Base-by-base conservation (phyloP, 2,888 invertebrate species). In the Xanthia icteritia region DNA sequence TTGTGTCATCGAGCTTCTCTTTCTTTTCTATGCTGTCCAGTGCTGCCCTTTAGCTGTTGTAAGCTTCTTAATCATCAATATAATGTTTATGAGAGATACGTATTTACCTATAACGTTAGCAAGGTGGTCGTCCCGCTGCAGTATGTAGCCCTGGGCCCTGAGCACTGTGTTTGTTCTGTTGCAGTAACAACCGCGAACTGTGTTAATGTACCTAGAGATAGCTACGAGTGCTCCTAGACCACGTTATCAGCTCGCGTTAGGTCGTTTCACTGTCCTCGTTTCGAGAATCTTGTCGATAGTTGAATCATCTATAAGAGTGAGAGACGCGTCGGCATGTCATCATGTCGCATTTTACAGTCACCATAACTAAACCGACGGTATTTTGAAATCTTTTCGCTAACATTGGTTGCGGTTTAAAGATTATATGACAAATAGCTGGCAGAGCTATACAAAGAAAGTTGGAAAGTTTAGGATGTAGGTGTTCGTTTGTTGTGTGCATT, bases 211-310 rank as follows among this genome's bases (percentile, higher is more conserved):
- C 89, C 88, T 90, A 86, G 84, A 92, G 92, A 93, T 92, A 92
- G 90, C 90, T 91, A 86, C 86, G 90, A 92, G 91, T 92, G 90
- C 90, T 92, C 92, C 91, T 93, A 93, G 92, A 93, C 91, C 91
- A 86, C 90, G 93, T 95, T 96, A 96, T 95, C 95, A 92, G 92
- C 88, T 92, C 91, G 92, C 87, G 87, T 93, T 92, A 92, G 94
- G 94, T 95, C 93, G 94, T 93, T 94, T 94, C 94, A 91, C 91
- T 92, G 95, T 91, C 94, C 95, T 90, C 93, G 86, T 93, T 95
- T 92, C 86, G 86, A 86, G 90, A 89, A 87, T 87, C 79, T 76
- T 87, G 82, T 83, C 87, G 78, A 89, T 88, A 89, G 86, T 89
- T 91, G 90, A 92, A 89, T 90, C 91, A 86, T 86, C 78, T 82